A percentile compares a stretch with the other conserved stretches of the same genome.
Evolutionary conservation across 2,113 vertebrate species (phyloP).

Genomic region (Ursus arctos): DNA sequence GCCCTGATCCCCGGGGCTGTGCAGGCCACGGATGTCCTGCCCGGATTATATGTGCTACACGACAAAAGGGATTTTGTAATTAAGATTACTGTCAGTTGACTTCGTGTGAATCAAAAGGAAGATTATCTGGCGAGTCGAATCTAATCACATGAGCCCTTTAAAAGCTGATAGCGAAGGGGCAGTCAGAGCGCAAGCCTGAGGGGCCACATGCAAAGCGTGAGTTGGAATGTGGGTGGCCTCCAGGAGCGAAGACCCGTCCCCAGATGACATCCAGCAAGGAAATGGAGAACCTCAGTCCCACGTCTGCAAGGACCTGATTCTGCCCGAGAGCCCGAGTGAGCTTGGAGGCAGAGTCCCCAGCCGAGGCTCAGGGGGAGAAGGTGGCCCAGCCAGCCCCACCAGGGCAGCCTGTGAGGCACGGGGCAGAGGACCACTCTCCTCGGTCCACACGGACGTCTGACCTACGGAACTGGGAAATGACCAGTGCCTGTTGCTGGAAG

Average conservation of each 20-base stretch:
- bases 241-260: neutral
- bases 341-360: neutral
- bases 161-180: neutral
- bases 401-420: neutral
- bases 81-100: neutral
- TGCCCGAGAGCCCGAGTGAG: neutral
- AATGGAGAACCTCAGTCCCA: neutral
- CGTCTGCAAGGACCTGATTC: neutral
- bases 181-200: neutral
- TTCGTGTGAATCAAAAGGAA: neutral
- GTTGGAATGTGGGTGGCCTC: neutral
- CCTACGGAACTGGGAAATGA: neutral
- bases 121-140: neutral
- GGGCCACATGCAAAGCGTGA: neutral
- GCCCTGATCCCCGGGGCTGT: neutral
- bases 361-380: neutral
- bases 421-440: neutral
- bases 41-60: neutral
- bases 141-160: neutral
- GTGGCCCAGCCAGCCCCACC: neutral
- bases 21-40: neutral
- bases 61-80: neutral
- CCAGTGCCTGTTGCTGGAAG: too few relatives aligned
- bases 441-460: neutral
- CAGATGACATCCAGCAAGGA: neutral